Evolutionary conservation across 2,113 vertebrate species (phyloP), one percentile per base, ranked within the genome.

Genomic region (Pterocles burchelli): DNA sequence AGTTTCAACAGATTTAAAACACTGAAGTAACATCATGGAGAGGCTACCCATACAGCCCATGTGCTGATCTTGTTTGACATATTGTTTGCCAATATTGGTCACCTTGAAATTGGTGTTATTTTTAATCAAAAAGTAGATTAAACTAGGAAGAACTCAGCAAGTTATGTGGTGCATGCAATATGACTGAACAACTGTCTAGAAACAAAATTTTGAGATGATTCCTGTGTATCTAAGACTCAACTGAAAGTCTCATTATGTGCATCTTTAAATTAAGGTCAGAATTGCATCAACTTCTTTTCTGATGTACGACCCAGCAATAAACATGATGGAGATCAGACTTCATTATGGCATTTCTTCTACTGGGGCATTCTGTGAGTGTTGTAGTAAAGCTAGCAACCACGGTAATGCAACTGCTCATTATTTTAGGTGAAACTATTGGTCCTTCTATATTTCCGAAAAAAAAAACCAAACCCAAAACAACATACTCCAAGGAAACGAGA

Each of bases 151-250:
- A n/a, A 3, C 41, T 43, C 59, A 20, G 19, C 28, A 52, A 63
- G 3, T 62, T 16, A 1, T 2, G 6, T 20, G 33, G 8, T 0
- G 0, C 10, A 3, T 20, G 13, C 25, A 19, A 41, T 54, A 11
- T 6, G 36, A 7, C 6, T 13, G 38, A 59, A 36, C 3, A n/a
- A 5, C 17, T 34, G 33, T 0, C 16, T 14, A 57, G 31, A 66
- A 62, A 62, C 7, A 19, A 5, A 25, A 28, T 13, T 34, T 58
- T n/a, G 31, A 5, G n/a, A 3, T 54, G 1, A 45, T 68, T 52
- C 24, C 16, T 9, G 6, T 9, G 13, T 10, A 9, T 31, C 15
- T 33, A 38, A 28, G 5, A 12, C 13, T 41, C 4, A 31, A 8
- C 1, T 67, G 14, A 17, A 85, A 57, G 7, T 15, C n/a, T 62